Conservation (phyloP, 2,797 vertebrate species). For the Miopithecus talapoin region DNA sequence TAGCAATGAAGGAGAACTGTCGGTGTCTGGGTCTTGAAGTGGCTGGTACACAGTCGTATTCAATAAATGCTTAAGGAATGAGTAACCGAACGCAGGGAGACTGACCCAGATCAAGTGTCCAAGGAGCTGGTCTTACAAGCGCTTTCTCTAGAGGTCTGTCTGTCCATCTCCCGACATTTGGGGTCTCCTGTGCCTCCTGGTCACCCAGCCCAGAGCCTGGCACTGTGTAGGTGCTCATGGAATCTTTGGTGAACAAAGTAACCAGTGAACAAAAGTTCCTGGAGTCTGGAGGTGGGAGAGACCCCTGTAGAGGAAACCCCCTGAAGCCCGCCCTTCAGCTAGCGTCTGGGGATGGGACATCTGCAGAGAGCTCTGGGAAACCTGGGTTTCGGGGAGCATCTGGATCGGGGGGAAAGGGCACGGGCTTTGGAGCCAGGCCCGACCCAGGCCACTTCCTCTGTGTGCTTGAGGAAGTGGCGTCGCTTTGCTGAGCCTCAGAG, state of each 20-base stretch:
- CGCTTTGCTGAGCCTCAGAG: not conserved
- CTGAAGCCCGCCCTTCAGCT: not conserved
- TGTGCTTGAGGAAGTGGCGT: not conserved
- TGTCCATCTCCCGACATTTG: not conserved
- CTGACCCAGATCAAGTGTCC: not conserved
- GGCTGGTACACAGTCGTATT: not conserved
- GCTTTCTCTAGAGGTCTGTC: not conserved
- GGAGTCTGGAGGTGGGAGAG: not conserved
- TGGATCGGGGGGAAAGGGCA: no score
- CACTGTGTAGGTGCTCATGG: not conserved
- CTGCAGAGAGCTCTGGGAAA: not conserved
- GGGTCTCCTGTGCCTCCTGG: not conserved
- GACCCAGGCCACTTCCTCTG: not conserved
- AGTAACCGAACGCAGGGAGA: not conserved
- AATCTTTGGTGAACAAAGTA: not conserved
- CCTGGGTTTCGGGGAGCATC: not conserved
- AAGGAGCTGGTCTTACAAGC: not conserved
- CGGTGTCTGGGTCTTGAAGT: not conserved
- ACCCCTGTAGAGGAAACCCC: not conserved
- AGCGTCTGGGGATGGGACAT: rapidly evolving
- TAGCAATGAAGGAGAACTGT: not conserved
- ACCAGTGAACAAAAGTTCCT: not conserved
- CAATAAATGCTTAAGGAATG: not conserved
- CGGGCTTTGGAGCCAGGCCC: not conserved
- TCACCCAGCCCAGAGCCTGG: not conserved